Evolutionary conservation across 2,113 vertebrate genomes (phyloP), one percentile per base, ranked within the genome.

Genomic region (Plecturocebus donacophilus): DNA sequence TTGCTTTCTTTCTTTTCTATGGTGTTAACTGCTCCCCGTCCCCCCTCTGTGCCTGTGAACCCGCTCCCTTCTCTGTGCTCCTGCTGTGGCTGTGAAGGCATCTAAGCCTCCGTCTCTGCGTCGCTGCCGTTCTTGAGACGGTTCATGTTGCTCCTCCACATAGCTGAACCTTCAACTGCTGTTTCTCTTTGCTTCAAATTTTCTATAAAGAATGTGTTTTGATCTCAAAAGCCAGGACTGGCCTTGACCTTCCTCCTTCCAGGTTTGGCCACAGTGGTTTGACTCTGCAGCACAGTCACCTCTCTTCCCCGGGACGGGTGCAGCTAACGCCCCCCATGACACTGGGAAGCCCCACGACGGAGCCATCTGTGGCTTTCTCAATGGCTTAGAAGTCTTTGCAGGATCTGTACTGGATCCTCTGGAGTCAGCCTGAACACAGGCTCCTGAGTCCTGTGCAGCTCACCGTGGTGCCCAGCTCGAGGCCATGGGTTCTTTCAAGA

Each of bases 171-270:
- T 20, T 56, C 83, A 68, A 68, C 35, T 20, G 17, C 68, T 20
- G 68, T n/a, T 70, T 70, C 68, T 70, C 40, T 68, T 45, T 49
- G 61, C 83, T 35, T 45, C 61, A 45, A 42, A n/a, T 68, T 66
- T 68, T 68, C 66, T 47, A 49, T 47, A 23, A 35, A 86, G 23
- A 61, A 21, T 35, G 20, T 23, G 13, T 86, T 86, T 68, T 35
- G 30, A 87, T 52, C 77, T 23, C 90, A 85, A 96, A 97, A 91
- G 49, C 45, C 84, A 52, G 90, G 40, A 95, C 14, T 52, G 92
- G 90, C 17, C 97, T 73, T 2, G 90, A 35, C 14, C 68, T 27
- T 14, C 30, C 47, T 91, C n/a, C 32, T 23, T 14, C n/a, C 77
- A 82, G 61, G 9, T 42, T 17, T 91, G 64, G 89, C 64, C 25